Evolutionary conservation across 2,797 vertebrate species (phyloP), one percentile per base, ranked within the genome.

Genomic region (Phoxinus dragarum): DNA sequence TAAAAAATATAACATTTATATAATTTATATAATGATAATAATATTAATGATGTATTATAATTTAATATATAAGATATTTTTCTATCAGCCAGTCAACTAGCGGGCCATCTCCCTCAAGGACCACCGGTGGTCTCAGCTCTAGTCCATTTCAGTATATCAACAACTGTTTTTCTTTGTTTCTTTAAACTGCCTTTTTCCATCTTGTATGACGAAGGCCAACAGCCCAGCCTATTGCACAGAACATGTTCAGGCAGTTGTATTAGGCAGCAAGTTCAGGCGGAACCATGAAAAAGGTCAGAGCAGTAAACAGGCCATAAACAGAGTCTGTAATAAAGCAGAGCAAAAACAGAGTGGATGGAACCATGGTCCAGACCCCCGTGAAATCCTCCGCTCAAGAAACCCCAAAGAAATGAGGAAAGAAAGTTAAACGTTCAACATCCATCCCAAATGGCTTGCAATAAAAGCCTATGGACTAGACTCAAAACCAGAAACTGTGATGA

Each of bases 271-370:
- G 84, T 68, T 87, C 74, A 90, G 56, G 31, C 11, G 3, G n/a
- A 86, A 83, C 72, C 54, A 82, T 84, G 84, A 88, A 89, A 67
- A 86, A 86, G 74, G 84, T 77, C 66, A 42, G 61, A 84, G 86
- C 75, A 82, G 83, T 89, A 88, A 85, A 90, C 87, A 90, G 80
- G 56, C 86, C 76, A 67, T 87, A 87, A 82, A 89, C 74, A 73
- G 59, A 73, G 59, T 79, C 69, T 56, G 87, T 61, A 85, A 76
- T 89, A 89, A 91, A 89, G 84, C 64, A 79, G 34, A 42, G 73
- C 73, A 75, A 88, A 86, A 85, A 72, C 67, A 79, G 87, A 86
- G 61, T 67, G 64, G 59, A 82, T 88, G 49, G 64, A 71, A 79
- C 47, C 42, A 87, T 42, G 44, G 84, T 23, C 19, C 82, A 67